These are phyloP conservation scores for Enteromius viviparus DNA, from an alignment of 2,797 vertebrate genomes.

Conservation along the genomic window DNA sequence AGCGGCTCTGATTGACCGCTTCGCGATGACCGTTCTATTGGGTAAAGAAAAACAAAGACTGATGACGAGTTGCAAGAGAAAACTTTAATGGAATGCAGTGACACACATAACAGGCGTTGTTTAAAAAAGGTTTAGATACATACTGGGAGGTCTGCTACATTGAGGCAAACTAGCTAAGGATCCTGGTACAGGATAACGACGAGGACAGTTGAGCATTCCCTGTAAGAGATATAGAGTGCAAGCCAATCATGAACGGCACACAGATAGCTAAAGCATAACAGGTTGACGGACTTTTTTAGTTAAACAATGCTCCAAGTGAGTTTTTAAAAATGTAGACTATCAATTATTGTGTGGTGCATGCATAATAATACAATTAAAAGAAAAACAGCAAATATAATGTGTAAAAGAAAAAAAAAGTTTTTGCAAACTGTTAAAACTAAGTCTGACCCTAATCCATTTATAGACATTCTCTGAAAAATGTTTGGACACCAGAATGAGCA, in stretches of 20 bases:
- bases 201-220: conserved; percentile 77
- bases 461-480: background rate
- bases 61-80: background rate
- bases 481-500: background rate
- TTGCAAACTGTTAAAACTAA: background rate
- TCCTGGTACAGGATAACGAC: conserved; percentile 80
- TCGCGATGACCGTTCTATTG: conserved; percentile 76
- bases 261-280: background rate
- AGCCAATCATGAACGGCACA: background rate
- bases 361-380: background rate
- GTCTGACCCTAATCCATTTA: background rate
- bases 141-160: conserved; percentile 60
- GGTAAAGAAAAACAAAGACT: background rate
- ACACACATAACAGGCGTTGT: background rate
- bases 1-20: conserved; percentile 76
- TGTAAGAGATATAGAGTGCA: background rate
- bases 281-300: background rate
- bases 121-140: conserved; percentile 49
- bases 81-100: background rate
- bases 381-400: background rate
- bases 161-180: conserved; percentile 78
- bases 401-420: background rate
- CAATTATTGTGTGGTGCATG: background rate
- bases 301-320: background rate
- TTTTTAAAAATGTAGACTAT: background rate